These are phyloP conservation scores for Neodiprion virginianus DNA, from an alignment of 1,140 invertebrate species.

Conservation along the genomic window DNA sequence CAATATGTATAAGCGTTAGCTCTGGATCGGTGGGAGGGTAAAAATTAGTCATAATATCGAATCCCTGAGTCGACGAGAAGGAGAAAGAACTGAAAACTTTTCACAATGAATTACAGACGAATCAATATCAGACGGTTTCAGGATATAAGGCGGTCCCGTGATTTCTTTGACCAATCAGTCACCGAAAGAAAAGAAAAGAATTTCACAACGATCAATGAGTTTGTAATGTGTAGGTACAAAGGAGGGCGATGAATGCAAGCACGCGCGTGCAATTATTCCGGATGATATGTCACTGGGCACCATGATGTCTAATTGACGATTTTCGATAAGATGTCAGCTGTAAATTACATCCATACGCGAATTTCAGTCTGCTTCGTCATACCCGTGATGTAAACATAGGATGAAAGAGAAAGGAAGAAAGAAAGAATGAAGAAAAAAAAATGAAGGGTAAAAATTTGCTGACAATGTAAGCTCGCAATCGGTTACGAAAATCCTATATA, in stretches of 20 bases:
- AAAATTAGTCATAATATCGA: not conserved
- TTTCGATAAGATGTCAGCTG: too few relatives aligned
- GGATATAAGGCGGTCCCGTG: not conserved
- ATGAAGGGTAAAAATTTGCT: not conserved
- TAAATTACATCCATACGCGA: too few relatives aligned
- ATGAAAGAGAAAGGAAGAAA: too few relatives aligned
- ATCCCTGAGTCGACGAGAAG: not conserved
- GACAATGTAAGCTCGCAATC: slow-evolving; percentile 1
- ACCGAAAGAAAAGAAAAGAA: not conserved
- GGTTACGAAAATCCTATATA: not conserved
- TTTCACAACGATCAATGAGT: too few relatives aligned
- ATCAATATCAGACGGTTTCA: not conserved
- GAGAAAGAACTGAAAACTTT: not conserved
- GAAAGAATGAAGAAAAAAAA: not conserved
- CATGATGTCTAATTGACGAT: too few relatives aligned
- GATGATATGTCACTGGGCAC: too few relatives aligned
- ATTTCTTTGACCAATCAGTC: not conserved
- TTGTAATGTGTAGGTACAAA: too few relatives aligned
- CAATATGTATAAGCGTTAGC: not conserved
- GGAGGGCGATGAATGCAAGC: too few relatives aligned
- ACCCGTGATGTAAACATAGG: too few relatives aligned
- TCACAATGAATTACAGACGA: not conserved
- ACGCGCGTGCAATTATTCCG: too few relatives aligned
- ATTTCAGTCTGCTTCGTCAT: too few relatives aligned
- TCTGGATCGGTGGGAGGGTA: not conserved